Evolutionary conservation across 2,888 invertebrate species (phyloP).

Genomic region (Apoda limacodes): DNA sequence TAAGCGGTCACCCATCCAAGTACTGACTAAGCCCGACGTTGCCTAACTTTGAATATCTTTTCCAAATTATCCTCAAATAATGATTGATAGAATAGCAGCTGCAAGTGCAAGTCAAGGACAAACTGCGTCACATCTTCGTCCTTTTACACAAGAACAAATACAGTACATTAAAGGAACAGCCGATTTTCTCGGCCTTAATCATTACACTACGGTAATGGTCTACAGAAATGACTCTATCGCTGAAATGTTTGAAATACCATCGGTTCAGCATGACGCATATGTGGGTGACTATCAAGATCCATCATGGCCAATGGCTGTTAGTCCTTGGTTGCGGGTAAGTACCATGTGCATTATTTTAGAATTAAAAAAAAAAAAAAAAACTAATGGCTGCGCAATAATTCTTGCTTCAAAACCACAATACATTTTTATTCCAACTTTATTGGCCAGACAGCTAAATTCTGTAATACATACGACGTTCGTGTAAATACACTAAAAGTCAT

Average conservation of each 20-base stretch:
- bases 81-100: slow-evolving; percentile 20
- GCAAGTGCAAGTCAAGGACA: slow-evolving; percentile 21
- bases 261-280: slow-evolving; percentile 18
- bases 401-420: no score
- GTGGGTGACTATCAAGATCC: slow-evolving; percentile 18
- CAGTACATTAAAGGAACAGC: slow-evolving; percentile 21
- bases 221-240: slow-evolving; percentile 22
- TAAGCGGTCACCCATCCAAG: no score
- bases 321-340: slow-evolving; percentile 20
- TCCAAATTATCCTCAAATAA: slow-evolving; percentile 20
- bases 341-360: no score
- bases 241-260: slow-evolving; percentile 17
- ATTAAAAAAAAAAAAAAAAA: no score
- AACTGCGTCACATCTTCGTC: slow-evolving; percentile 19
- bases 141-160: slow-evolving; percentile 21
- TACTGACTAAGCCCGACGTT: no score
- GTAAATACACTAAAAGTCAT: no score
- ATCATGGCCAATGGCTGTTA: slow-evolving; percentile 17
- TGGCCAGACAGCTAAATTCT: no score
- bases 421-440: no score
- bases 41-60: no score
- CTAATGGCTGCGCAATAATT: no score
- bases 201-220: slow-evolving; percentile 19
- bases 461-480: no score
- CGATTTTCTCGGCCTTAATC: slow-evolving; percentile 23